Evolutionary conservation across 1,140 invertebrate species (phyloP), one percentile per base, ranked within the genome.

Genomic region (Drosophila asahinai): DNA sequence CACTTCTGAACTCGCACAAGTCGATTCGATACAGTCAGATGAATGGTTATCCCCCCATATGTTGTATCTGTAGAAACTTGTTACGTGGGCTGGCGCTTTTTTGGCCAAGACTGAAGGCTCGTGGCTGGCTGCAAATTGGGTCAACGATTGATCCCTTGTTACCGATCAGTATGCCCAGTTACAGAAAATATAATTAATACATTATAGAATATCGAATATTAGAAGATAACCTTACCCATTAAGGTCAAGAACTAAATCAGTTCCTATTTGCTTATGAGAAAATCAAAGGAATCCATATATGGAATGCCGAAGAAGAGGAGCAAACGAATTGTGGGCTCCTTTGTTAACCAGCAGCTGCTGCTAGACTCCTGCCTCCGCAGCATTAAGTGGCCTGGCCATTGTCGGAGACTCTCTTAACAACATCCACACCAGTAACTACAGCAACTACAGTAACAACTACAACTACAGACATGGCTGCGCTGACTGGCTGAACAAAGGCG

Each of bases 371-470:
- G 55, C 74, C 58, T 58, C 33, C 54, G 55, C 58, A 59, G 40
- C 54, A 47, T 49, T 86, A 86, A 86, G 82, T 86, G 76, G 86
- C 83, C 52, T 17, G 82, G 70, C 61, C 82, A 72, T 86, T 86
- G 82, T 86, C 27, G 58, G 68, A 42, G 48, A 48, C 64, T 71
- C 67, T 63, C 59, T 57, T 57, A 54, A 60, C 70, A 71, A 58
- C 55, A 38, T 38, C 30, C 51, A 36, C 4, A 12, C 43, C n/a
- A 54, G 49, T 62, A 58, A 38, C 52, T 74, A 52, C 60, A 62
- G 59, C 51, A 62, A 76, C 51, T 19, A 36, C 27, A 27, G 25
- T 27, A 27, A 27, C 66, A 68, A 30, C 63, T 8, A 42, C 64
- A 33, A 33, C 30, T 36, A 11, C 33, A 36, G 8, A 59, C 17